Conservation (phyloP, 2,888 invertebrate species). For the Cecidostiba fungosa region DNA sequence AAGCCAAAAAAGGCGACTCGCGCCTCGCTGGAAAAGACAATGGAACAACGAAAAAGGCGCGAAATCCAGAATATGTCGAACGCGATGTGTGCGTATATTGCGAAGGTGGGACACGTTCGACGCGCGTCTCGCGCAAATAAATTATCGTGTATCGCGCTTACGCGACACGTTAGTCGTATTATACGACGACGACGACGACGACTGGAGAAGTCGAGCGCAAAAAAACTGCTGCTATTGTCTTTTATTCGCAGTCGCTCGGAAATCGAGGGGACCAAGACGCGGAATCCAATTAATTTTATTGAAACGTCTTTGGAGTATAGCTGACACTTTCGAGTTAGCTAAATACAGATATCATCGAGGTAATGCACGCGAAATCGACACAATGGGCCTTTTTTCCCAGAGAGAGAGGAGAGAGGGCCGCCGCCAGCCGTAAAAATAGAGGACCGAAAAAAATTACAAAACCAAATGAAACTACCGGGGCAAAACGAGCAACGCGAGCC, state of each 20-base stretch:
- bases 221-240: conserved; percentile 7
- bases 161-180: background rate
- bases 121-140: conserved; percentile 77
- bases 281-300: background rate
- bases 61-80: conserved; percentile 71
- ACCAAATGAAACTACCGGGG: conserved; percentile 30
- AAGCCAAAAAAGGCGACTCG: conserved; percentile 54
- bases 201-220: no score
- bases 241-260: background rate
- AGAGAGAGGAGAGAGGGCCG: no score
- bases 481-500: background rate
- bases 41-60: conserved; percentile 72
- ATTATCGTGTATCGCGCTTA: conserved; percentile 68
- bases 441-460: conserved; percentile 14
- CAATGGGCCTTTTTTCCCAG: no score
- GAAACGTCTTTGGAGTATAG: no score
- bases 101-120: conserved; percentile 77
- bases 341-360: no score
- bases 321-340: no score
- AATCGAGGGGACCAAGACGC: no score
- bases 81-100: conserved; percentile 62
- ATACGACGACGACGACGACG: background rate
- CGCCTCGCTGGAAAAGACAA: conserved; percentile 50
- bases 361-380: background rate
- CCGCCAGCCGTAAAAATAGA: no score